Evolutionary conservation across 2,113 vertebrate genomes (phyloP), one percentile per base, ranked within the genome.

Genomic region (Oxygymnocypris stewartii): DNA sequence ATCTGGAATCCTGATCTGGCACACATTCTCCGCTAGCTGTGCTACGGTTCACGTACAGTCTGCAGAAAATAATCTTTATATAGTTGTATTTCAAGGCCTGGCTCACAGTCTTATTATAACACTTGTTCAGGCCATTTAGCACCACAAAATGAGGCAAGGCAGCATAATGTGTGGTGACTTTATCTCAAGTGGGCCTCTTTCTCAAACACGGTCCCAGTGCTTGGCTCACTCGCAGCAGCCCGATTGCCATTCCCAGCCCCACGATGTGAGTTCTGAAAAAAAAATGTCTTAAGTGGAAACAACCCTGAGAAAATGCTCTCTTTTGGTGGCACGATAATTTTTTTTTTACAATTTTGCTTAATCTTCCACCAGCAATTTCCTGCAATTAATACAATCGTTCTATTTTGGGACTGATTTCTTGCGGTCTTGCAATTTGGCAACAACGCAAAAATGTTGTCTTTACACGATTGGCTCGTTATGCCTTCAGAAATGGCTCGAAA

Each of bases 311-410:
- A 90, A 88, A 93, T 77, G 85, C 91, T 87, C 90, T 87, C 84
- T 90, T 92, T 16, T 83, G 69, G 89, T 90, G 77, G 89, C 90
- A 89, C 87, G 57, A n/a, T n/a, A n/a, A n/a, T n/a, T n/a, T n/a
- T n/a, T n/a, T n/a, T n/a, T n/a, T n/a, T n/a, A n/a, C 88, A 86
- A 89, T 93, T 91, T 89, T 79, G 77, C 79, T 49, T 84, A 85
- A 85, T 89, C 84, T 80, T 87, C 88, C 89, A 89, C 85, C 57
- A 90, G 88, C 91, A 90, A 94, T 94, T 95, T 94, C 94, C 94
- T 94, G 92, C 88, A 93, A 95, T 95, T 93, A 93, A 93, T 93
- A 86, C 90, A 90, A 94, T 93, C 89, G 91, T 87, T 90, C 92
- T 92, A 91, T 92, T 92, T 90, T 78, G 89, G 83, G 90, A 59